Evolutionary conservation across 1,140 invertebrate species (phyloP).

Genomic region (Bombus superbus): DNA sequence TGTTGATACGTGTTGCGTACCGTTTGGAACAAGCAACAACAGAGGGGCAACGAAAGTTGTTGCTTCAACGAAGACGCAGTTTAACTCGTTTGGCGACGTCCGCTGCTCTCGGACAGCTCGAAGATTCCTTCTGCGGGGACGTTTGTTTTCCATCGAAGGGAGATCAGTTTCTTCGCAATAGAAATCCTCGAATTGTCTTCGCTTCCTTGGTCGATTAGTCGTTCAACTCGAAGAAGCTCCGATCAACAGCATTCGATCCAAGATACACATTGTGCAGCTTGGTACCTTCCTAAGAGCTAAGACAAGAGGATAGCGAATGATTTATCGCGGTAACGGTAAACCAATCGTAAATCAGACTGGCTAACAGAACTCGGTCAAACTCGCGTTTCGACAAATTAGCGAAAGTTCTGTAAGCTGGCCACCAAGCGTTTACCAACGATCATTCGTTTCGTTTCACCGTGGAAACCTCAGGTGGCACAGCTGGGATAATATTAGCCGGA

Average conservation of each 20-base stretch:
- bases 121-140: background rate
- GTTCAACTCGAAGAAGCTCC: background rate
- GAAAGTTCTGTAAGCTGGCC: constrained; percentile 14
- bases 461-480: constrained; percentile 35
- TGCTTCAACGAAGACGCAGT: background rate
- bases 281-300: background rate
- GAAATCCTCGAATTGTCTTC: constrained; percentile 6
- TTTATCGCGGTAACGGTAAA: background rate
- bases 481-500: constrained; percentile 35
- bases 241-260: background rate
- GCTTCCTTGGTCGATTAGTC: background rate
- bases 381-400: constrained; percentile 21
- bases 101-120: background rate
- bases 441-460: constrained; percentile 16
- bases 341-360: constrained; percentile 3
- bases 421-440: constrained; percentile 7
- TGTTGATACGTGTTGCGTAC: no score
- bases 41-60: background rate
- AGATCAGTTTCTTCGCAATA: background rate
- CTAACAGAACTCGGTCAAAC: constrained; percentile 5
- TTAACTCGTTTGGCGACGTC: background rate
- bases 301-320: background rate
- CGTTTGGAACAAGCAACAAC: no score
- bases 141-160: background rate
- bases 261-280: background rate